These are phyloP conservation scores for Euproctis similis DNA, from an alignment of 2,888 invertebrate species.

Conservation along the genomic window DNA sequence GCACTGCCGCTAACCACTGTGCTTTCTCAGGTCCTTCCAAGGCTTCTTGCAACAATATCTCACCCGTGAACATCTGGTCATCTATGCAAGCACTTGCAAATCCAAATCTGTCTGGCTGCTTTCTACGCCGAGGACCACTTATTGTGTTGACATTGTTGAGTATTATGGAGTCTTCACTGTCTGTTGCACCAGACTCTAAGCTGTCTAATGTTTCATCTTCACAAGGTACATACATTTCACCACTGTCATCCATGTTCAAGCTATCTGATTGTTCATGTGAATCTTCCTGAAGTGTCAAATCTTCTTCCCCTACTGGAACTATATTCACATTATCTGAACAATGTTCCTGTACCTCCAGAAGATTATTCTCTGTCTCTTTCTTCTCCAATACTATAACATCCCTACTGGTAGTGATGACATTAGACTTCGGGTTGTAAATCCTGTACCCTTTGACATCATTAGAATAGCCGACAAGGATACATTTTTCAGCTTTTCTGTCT, in stretches of 20 bases:
- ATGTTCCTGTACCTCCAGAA: too few species aligned
- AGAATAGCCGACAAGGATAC: conserved; percentile 19
- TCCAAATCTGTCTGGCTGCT: conserved; percentile 2
- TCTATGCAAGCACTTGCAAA: too few species aligned
- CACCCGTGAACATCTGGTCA: too few species aligned
- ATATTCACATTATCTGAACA: too few species aligned
- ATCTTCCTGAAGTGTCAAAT: neutral
- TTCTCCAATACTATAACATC: neutral
- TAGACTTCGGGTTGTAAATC: conserved; percentile 10
- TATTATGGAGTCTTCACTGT: too few species aligned
- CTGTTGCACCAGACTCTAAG: neutral
- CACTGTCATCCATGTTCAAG: too few species aligned
- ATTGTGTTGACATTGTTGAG: too few species aligned
- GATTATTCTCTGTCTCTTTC: too few species aligned
- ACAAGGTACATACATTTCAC: neutral
- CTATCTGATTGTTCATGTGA: too few species aligned
- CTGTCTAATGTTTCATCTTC: neutral
- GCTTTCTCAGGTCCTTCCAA: conserved; percentile 9
- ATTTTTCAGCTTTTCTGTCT: conserved; percentile 14
- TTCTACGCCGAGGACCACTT: too few species aligned
- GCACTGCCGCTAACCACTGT: conserved; percentile 4
- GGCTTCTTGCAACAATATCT: conserved; percentile 4
- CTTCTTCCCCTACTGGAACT: neutral
- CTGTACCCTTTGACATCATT: conserved; percentile 14
- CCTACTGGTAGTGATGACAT: conserved; percentile 1